Base-by-base conservation (phyloP, 2,888 invertebrate species). In the Holacanthella duospinosa region DNA sequence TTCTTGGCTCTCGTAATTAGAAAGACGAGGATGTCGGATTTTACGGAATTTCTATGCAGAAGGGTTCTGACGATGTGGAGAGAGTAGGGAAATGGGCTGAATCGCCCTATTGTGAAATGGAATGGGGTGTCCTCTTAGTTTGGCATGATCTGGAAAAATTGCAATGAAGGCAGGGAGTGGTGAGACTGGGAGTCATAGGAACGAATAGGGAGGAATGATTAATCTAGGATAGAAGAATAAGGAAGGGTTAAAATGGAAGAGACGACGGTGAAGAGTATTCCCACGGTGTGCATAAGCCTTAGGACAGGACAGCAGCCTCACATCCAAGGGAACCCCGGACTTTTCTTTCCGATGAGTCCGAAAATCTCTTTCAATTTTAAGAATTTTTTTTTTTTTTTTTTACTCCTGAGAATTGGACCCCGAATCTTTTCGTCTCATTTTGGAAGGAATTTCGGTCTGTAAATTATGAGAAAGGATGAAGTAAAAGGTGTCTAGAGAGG, bases 311-410 rank as follows among this genome's bases (percentile, higher is more conserved):
- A 27, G 27, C 43, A n/a, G 59, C n/a, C n/a, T n/a, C n/a, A n/a
- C n/a, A 59, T 4, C 6, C 55, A 55, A 12, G 55, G 28, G 55
- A 56, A 56, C 26, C 21, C 56, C 55, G 26, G 36, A 48, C 19
- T 48, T 48, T 21, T 16, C 6, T 16, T n/a, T 9, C 48, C 19
- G 48, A 48, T n/a, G 19, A 48, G 21, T n/a, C 48, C 48, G 48
- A 48, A 36, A 48, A 9, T 48, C 12, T 21, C 48, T 48, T 48
- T 21, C 48, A 9, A 9, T 9, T 48, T 21, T 48, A 9, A 21
- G 48, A 21, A 4, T 21, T 21, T 48, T 48, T 48, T 9, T 48
- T 48, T 21, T 9, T 36, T 36, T 36, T 36, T n/a, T n/a, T n/a
- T n/a, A n/a, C n/a, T n/a, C n/a, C n/a, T n/a, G n/a, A n/a, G n/a